Conservation (phyloP, 2,113 vertebrate genomes). For the Melanocharis versteri region DNA sequence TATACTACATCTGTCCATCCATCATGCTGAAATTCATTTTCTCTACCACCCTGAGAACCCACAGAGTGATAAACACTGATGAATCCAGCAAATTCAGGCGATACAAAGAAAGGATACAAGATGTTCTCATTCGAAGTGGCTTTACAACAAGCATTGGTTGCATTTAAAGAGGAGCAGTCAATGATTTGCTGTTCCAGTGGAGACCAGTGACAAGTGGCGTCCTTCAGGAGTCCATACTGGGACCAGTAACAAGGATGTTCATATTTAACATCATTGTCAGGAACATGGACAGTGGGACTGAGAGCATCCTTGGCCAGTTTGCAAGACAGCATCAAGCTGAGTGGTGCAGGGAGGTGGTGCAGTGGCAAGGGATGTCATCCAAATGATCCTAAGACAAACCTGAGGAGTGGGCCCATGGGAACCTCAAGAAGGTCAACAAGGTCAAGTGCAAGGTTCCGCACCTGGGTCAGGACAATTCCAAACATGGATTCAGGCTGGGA, state of each 20-base stretch:
- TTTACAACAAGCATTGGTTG: not conserved
- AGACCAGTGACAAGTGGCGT: not conserved
- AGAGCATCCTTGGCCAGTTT: not conserved
- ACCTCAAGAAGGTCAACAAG: not conserved
- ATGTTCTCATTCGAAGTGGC: not conserved
- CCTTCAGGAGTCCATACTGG: rapidly evolving
- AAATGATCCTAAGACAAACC: not conserved
- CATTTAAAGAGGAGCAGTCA: not conserved
- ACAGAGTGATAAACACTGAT: not conserved
- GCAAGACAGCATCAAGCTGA: not conserved
- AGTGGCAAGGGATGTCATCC: not conserved
- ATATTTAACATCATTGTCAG: not conserved
- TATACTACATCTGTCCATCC: not conserved
- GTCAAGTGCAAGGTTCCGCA: not conserved
- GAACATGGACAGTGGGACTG: not conserved
- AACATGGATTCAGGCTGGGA: not conserved
- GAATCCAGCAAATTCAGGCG: not conserved
- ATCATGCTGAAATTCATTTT: not conserved
- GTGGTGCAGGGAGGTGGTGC: not conserved
- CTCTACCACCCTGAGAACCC: not conserved
- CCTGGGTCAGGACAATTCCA: not conserved
- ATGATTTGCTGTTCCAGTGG: rapidly evolving
- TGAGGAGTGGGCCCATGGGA: not conserved
- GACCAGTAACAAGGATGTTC: not conserved
- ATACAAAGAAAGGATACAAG: not conserved